Base-by-base conservation (phyloP, 1,140 invertebrate species). In the Pentalonia nigronervosa region DNA sequence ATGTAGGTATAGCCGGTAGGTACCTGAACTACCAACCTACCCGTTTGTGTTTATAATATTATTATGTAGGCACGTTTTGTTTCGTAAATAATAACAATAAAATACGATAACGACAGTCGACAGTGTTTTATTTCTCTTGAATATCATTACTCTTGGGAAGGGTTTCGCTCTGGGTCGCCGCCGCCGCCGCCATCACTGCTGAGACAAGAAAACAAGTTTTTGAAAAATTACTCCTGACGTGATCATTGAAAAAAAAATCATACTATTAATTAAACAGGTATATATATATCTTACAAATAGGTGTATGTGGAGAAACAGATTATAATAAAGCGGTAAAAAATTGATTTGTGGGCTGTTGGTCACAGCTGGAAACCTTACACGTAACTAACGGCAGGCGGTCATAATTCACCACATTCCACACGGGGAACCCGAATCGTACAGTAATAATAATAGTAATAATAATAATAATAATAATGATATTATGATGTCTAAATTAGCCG, bases 221-320 rank as follows among this genome's bases (percentile, higher is more conserved):
- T 93, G 91, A 93, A 93, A 93, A 93, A 93, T 93, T 93, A 93
- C 91, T 84, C 45, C 50, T 86, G 91, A 92, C 91, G 91, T 50
- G 91, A 93, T 93, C 91, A 86, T 93, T 93, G 91, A 93, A 93
- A 93, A 93, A 90, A 91, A 93, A 93, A 93, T 93, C 91, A 36
- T 93, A 93, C 91, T 93, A 93, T 93, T 93, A 93, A 93, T 93
- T 93, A 93, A 93, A 93, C 91, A 45, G 91, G 91, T 53, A 93
- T 53, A 81, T 91, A 91, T 91, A 81, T 91, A 91, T 91, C 89
- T 23, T 47, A 92, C 90, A 92, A 48, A 92, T 92, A 92, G 76
- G 90, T 76, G 90, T 91, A 91, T n/a, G 50, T 23, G 34, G 56
- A 92, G 67, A 92, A 92, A 92, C 91, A 83, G 76, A 92, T 92